Percentiles rank a stretch among this genome's conserved stretches.
Evolutionary conservation across 2,888 invertebrate genomes (phyloP).

Genomic region (Drosophila gaucha): DNA sequence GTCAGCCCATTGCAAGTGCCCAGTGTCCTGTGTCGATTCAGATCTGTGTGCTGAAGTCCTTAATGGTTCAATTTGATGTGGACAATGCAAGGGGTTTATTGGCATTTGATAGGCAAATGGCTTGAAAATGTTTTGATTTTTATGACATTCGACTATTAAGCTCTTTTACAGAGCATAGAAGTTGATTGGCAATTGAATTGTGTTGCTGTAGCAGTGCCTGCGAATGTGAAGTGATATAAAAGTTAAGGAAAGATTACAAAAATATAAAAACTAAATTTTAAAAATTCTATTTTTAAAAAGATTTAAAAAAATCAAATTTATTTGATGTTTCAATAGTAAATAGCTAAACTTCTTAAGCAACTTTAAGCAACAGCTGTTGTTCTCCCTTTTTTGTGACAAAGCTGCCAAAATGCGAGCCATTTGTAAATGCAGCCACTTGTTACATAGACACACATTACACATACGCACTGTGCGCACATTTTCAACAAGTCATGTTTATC

Average conservation of each 20-base stretch:
- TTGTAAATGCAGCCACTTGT: constrained; percentile 53
- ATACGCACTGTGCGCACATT: constrained; percentile 59
- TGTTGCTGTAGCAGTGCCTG: not conserved
- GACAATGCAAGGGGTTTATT: constrained; percentile 31
- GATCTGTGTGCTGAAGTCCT: constrained; percentile 17
- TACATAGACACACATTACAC: constrained; percentile 60
- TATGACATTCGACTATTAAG: constrained; percentile 11
- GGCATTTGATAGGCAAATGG: constrained; percentile 34
- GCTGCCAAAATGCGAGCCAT: constrained; percentile 23
- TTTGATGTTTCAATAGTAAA: too few species aligned
- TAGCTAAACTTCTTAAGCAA: too few species aligned
- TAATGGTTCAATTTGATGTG: constrained; percentile 29
- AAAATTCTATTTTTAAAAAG: too few species aligned
- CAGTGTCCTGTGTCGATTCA: not conserved
- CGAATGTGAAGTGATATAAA: too few species aligned
- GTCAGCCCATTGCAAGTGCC: constrained; percentile 2
- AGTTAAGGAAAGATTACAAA: too few species aligned
- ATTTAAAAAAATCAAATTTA: too few species aligned
- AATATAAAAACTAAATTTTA: too few species aligned
- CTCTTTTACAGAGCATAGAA: not conserved
- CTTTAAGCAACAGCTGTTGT: constrained; percentile 17
- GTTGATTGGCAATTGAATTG: constrained; percentile 7
- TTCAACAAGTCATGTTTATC: constrained; percentile 59
- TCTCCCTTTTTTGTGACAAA: not conserved
- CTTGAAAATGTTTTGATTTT: constrained; percentile 12